phyloP scores from a whole-genome alignment of 1,140 invertebrate species.

The Drosophila nasuta region DNA sequence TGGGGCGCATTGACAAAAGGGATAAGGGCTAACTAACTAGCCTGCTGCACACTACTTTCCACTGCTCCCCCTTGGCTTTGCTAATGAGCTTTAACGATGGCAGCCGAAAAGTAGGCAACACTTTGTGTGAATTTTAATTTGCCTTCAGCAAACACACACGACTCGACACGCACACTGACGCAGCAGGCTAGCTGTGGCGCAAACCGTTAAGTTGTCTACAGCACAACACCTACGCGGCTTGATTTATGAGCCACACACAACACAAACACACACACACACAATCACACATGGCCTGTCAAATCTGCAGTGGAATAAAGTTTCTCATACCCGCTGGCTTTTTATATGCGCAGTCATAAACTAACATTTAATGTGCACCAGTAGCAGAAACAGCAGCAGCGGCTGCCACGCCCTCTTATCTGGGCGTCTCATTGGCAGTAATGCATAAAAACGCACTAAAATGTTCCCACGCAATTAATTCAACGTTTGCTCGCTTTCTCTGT shows the following conservation, averaged over 20 bases:
- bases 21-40: background rate
- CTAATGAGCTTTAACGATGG: conserved; percentile 74
- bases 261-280: conserved; percentile 11
- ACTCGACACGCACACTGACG: conserved; percentile 22
- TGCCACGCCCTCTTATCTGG: conserved; percentile 35
- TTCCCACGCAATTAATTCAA: conserved; percentile 80
- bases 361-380: conserved; percentile 69
- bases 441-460: conserved; percentile 81
- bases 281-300: conserved; percentile 39
- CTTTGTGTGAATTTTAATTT: conserved; percentile 71
- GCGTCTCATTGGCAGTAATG: conserved; percentile 65
- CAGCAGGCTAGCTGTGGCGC: conserved; percentile 16
- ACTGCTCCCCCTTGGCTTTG: conserved; percentile 4
- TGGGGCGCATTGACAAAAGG: conserved; percentile 14
- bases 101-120: conserved; percentile 73
- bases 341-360: conserved; percentile 58
- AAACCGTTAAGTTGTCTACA: conserved; percentile 65
- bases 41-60: too few relatives aligned
- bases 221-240: conserved; percentile 64
- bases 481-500: conserved; percentile 40
- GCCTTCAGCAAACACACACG: conserved; percentile 51
- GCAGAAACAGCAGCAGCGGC: conserved; percentile 12
- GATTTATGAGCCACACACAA: conserved; percentile 63
- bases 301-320: conserved; percentile 64
- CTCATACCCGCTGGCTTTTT: conserved; percentile 46